Percentiles rank a stretch among this genome's conserved stretches.
Conservation (phyloP, 2,888 invertebrate genomes). For the Drosophila suboccidentalis region DNA sequence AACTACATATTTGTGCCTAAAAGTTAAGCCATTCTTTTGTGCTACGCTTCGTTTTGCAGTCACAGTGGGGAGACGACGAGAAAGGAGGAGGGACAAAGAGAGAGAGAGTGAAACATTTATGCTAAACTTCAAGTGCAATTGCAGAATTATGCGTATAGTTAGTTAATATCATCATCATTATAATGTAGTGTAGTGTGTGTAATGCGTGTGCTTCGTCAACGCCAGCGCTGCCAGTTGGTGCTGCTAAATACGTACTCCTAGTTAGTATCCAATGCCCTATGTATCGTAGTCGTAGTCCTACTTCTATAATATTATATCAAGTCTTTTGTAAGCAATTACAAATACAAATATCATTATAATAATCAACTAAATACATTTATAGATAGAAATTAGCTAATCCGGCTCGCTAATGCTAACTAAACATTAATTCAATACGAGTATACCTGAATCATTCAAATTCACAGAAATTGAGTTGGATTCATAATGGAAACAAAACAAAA, state of each 20-base stretch:
- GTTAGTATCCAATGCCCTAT: slow-evolving; percentile 43
- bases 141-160: slow-evolving; percentile 67
- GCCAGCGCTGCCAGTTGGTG: slow-evolving; percentile 77
- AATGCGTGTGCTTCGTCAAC: slow-evolving; percentile 61
- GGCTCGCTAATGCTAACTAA: slow-evolving; percentile 63
- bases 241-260: slow-evolving; percentile 57
- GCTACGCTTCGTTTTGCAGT: slow-evolving; percentile 27
- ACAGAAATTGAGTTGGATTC: slow-evolving; percentile 58
- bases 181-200: slow-evolving; percentile 18
- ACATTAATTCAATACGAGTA: slow-evolving; percentile 45
- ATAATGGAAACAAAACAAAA: background rate
- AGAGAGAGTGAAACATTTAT: slow-evolving; percentile 56
- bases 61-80: background rate
- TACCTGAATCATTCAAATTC: slow-evolving; percentile 40
- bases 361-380: slow-evolving; percentile 57
- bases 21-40: slow-evolving; percentile 46
- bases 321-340: slow-evolving; percentile 77
- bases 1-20: slow-evolving; percentile 20
- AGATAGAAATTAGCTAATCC: slow-evolving; percentile 69
- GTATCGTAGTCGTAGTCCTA: slow-evolving; percentile 11
- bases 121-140: slow-evolving; percentile 58
- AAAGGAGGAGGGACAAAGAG: background rate
- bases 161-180: slow-evolving; percentile 56
- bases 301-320: slow-evolving; percentile 67
- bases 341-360: slow-evolving; percentile 51